Conservation (phyloP, 1,140 invertebrate genomes). For the Orius insidiosus region DNA sequence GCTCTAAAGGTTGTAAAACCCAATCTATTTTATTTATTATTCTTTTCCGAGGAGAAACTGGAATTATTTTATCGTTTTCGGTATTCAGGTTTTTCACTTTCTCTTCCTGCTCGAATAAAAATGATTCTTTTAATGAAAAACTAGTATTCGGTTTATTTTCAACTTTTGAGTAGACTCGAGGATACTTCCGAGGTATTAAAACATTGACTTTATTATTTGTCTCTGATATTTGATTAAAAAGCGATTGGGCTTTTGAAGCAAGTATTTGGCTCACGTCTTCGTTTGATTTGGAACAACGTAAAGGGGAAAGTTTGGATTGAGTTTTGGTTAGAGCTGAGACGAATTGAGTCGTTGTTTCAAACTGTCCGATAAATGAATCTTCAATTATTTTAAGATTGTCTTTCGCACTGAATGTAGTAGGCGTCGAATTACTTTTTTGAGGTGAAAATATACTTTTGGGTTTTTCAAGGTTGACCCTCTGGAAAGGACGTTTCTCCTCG, state of each 20-base stretch:
- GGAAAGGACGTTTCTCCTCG: not conserved
- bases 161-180: not conserved
- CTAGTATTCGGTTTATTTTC: not conserved
- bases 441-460: not conserved
- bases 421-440: not conserved
- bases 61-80: not conserved
- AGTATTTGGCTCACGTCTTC: not conserved
- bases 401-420: too few relatives aligned
- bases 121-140: not conserved
- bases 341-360: slow-evolving; percentile 14
- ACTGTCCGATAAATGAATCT: slow-evolving; percentile 14
- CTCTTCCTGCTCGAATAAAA: not conserved
- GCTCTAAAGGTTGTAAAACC: not conserved
- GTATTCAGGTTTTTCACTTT: not conserved
- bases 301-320: slow-evolving; percentile 8
- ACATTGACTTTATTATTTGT: not conserved
- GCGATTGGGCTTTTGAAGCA: not conserved
- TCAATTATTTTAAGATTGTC: not conserved
- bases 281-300: slow-evolving; percentile 2
- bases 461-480: too few relatives aligned
- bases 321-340: slow-evolving; percentile 10
- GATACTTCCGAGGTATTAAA: not conserved
- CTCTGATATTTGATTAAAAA: not conserved
- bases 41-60: not conserved
- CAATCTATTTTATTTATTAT: not conserved